These are phyloP conservation scores for Gibbula magus DNA, from an alignment of 2,888 invertebrate species.

Conservation along the genomic window DNA sequence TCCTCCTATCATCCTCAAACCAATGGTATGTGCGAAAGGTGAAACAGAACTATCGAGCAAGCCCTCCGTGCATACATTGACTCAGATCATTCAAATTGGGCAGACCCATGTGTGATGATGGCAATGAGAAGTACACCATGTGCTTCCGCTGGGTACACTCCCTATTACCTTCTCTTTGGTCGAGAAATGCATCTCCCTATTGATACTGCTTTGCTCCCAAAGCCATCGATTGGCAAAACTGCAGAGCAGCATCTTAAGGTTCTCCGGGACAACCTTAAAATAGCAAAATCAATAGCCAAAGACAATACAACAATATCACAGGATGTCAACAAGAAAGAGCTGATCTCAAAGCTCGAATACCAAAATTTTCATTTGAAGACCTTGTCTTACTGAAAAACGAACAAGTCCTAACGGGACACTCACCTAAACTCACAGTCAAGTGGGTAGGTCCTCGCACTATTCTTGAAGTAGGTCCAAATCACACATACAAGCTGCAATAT, in stretches of 20 bases:
- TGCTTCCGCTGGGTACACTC: conserved; percentile 40
- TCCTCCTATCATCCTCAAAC: background rate
- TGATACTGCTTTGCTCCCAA: conserved; percentile 37
- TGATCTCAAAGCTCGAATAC: background rate
- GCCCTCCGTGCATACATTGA: conserved; percentile 35
- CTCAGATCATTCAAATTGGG: conserved; percentile 41
- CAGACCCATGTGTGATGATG: conserved; percentile 45
- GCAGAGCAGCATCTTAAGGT: conserved; percentile 33
- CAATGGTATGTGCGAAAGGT: conserved; percentile 38
- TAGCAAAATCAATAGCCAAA: conserved; percentile 27
- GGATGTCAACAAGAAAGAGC: too few relatives aligned
- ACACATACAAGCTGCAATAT: too few relatives aligned
- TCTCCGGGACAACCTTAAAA: conserved; percentile 28
- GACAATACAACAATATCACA: conserved; percentile 21
- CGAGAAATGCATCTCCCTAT: background rate
- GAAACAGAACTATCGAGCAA: conserved; percentile 43
- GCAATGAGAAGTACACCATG: conserved; percentile 42
- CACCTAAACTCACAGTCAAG: conserved; percentile 31
- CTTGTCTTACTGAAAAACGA: conserved; percentile 20
- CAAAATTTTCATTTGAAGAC: conserved; percentile 31
- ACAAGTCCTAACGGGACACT: conserved; percentile 29
- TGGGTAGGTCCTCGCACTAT: conserved; percentile 24
- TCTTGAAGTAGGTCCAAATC: too few relatives aligned
- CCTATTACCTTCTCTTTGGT: conserved; percentile 39
- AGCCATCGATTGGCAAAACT: conserved; percentile 34